Percentiles rank a stretch among this genome's conserved stretches.
Evolutionary conservation across 2,113 vertebrate genomes (phyloP).

Genomic region (Sardina pilchardus): DNA sequence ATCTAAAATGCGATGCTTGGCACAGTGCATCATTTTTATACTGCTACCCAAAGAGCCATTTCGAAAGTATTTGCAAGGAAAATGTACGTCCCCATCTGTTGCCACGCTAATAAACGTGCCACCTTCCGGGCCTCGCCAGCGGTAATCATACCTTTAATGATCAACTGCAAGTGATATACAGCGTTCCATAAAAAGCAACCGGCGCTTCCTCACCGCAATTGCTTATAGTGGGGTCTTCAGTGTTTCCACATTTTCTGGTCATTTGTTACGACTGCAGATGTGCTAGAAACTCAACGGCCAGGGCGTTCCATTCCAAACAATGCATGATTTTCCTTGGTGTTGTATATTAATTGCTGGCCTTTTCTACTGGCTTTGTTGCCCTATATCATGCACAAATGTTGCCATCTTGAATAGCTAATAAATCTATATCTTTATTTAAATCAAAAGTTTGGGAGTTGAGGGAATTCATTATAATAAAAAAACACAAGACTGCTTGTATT

Average conservation of each 20-base stretch:
- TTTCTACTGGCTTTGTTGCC: background rate
- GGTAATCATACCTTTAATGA: constrained; percentile 99
- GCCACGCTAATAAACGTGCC: constrained; percentile 96
- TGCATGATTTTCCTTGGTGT: background rate
- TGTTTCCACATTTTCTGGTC: constrained; percentile 33
- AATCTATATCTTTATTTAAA: background rate
- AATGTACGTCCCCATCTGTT: constrained; percentile 98
- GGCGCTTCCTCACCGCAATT: constrained; percentile 7
- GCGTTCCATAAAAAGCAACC: constrained; percentile 84
- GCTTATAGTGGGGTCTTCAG: constrained; percentile 4
- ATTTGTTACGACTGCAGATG: constrained; percentile 43
- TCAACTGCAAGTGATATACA: constrained; percentile 96
- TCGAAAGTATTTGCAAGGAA: constrained; percentile 93
- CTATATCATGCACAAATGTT: background rate
- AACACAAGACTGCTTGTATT: constrained; percentile 47
- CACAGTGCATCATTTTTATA: constrained; percentile 99
- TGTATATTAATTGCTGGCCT: background rate
- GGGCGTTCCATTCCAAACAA: background rate
- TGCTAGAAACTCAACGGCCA: background rate
- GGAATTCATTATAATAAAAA: constrained; percentile 35
- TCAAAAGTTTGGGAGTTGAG: constrained; percentile 17
- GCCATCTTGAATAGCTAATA: constrained; percentile 1
- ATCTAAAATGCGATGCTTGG: constrained; percentile 78
- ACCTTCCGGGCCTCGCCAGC: constrained; percentile 89
- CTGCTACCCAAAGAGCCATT: constrained; percentile 98